Evolutionary conservation across 2,113 vertebrate species (phyloP).

Genomic region (Ellobius talpinus): DNA sequence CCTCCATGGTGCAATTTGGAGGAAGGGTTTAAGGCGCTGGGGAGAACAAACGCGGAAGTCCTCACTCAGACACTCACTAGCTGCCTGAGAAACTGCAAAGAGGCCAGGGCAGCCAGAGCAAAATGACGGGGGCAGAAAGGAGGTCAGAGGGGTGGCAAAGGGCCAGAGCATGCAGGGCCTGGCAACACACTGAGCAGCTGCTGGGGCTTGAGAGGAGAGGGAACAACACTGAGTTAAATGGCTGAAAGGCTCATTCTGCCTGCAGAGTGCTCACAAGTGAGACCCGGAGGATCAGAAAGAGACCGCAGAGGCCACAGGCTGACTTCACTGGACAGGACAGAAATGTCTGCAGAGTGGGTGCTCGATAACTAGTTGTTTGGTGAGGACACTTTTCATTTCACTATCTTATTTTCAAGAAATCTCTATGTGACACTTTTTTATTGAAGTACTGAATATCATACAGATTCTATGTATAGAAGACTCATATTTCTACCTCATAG

Average conservation of each 20-base stretch:
- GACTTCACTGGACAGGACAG: not conserved
- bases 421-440: not conserved
- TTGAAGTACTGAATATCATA: not conserved
- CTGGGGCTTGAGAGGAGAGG: not conserved
- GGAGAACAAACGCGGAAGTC: not conserved
- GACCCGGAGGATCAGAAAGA: not conserved
- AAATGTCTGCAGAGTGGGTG: not conserved
- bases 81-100: not conserved
- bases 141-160: not conserved
- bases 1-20: not conserved
- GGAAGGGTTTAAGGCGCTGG: not conserved
- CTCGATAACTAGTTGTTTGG: not conserved
- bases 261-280: not conserved
- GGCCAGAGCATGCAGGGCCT: not conserved
- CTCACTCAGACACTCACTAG: not conserved
- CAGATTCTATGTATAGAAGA: not conserved
- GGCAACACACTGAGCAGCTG: not conserved
- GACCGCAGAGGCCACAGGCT: not conserved
- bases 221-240: not conserved
- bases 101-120: not conserved
- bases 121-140: not conserved
- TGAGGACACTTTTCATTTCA: not conserved
- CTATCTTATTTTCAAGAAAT: conserved; percentile 38
- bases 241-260: not conserved
- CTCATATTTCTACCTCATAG: not conserved